Evolutionary conservation across 53 echinoderm and acorn worm genomes (phyloP).

Genomic region (Zoroaster sp.): DNA sequence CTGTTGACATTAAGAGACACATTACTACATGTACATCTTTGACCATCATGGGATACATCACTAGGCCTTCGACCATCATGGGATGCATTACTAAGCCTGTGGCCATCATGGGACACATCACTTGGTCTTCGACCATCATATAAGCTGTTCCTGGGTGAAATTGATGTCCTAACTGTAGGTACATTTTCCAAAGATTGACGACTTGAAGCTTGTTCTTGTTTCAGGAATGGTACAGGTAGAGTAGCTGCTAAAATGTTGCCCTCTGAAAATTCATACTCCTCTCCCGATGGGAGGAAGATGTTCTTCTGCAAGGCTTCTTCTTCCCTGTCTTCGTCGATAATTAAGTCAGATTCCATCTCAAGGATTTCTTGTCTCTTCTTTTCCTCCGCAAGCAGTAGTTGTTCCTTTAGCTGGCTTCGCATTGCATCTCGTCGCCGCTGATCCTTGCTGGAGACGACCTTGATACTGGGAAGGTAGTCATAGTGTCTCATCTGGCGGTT

Average conservation of each 20-base stretch:
- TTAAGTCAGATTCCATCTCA: conserved; percentile 60
- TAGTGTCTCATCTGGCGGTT: conserved; percentile 59
- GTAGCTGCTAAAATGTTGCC: background rate
- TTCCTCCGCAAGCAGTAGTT: conserved; percentile 53
- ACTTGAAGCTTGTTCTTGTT: background rate
- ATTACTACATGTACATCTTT: background rate
- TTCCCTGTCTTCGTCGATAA: conserved; percentile 45
- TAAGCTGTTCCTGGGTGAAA: background rate
- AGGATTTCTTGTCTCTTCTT: conserved; percentile 60
- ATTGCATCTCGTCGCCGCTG: conserved; percentile 46
- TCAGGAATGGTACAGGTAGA: background rate
- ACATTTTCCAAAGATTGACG: background rate
- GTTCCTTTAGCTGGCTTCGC: conserved; percentile 47
- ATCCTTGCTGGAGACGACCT: conserved; percentile 58
- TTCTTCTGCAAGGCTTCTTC: conserved; percentile 29
- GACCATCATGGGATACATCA: background rate
- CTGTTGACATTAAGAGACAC: background rate
- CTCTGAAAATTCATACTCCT: conserved; percentile 45
- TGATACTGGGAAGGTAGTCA: conserved; percentile 70
- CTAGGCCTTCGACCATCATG: background rate
- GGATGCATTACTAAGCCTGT: background rate
- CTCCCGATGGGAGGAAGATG: conserved; percentile 49
- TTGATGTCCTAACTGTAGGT: background rate
- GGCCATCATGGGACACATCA: background rate
- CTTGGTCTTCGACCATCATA: background rate